A percentile compares a stretch with the other conserved stretches of the same genome.
Conservation (phyloP, 2,113 vertebrate species). For the Dermatemys mawii region DNA sequence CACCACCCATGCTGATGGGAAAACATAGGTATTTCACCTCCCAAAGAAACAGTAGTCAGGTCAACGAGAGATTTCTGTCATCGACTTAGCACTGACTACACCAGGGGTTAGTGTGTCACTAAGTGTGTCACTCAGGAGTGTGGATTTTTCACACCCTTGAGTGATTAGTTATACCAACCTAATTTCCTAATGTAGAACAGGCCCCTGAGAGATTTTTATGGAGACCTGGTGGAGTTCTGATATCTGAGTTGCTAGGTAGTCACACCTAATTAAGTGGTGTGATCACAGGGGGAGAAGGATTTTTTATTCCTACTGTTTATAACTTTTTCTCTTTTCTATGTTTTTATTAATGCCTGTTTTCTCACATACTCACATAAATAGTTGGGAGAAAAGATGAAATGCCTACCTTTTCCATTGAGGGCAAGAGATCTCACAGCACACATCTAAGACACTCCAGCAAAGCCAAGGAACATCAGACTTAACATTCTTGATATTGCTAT, state of each 20-base stretch:
- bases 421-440: neutral
- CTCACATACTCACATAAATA: neutral
- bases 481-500: neutral
- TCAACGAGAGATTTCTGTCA: neutral
- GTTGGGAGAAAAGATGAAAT: neutral
- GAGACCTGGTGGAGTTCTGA: constrained; percentile 25
- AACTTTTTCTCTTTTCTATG: neutral
- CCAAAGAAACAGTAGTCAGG: neutral
- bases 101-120: neutral
- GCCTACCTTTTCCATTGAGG: neutral
- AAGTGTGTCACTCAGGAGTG: neutral
- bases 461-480: neutral
- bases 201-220: neutral
- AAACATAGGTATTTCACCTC: neutral
- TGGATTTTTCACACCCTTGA: neutral
- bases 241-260: neutral
- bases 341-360: neutral
- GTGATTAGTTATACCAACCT: neutral
- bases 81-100: neutral
- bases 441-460: neutral
- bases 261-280: neutral
- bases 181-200: neutral
- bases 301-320: neutral
- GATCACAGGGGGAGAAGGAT: neutral
- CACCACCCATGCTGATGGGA: neutral